A percentile compares a stretch with the other conserved stretches of the same genome.
Conservation (phyloP, 2,113 vertebrate genomes). For the Zosterops lateralis region DNA sequence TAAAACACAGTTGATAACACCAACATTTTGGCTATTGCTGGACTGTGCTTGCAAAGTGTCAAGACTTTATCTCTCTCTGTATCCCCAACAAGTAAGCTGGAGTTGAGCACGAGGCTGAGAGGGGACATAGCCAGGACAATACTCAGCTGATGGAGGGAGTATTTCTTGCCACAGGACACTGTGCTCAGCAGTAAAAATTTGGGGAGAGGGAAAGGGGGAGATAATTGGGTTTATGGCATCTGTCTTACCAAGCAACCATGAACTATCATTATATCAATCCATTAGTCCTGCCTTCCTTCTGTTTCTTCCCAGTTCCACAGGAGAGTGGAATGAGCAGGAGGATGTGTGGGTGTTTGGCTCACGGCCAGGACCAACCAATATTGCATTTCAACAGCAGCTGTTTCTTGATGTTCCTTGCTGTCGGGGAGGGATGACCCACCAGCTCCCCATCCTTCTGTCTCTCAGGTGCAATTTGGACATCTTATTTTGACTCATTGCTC, state of each 20-base stretch:
- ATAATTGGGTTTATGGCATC: not conserved
- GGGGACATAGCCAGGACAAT: not conserved
- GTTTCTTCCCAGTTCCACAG: not conserved
- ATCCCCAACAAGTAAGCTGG: not conserved
- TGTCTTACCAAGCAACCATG: not conserved
- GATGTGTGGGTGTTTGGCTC: not conserved
- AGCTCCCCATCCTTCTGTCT: not conserved
- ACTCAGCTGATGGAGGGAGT: not conserved
- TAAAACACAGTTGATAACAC: not conserved
- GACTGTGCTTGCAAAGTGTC: not conserved
- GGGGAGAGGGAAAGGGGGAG: not conserved
- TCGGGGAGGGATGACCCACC: not conserved
- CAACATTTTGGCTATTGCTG: not conserved
- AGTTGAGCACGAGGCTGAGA: not conserved
- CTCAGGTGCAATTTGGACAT: not conserved
- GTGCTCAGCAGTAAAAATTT: not conserved
- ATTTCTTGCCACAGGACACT: not conserved
- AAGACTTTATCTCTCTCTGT: not conserved
- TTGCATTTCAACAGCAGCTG: not conserved
- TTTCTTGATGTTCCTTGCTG: not conserved
- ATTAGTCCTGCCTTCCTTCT: not conserved
- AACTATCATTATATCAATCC: not conserved
- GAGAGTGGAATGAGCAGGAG: not conserved
- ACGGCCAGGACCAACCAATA: not conserved
- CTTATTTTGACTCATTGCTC: not conserved